Conservation (phyloP, 1,140 invertebrate species). For the Hydropsyche tenuis region DNA sequence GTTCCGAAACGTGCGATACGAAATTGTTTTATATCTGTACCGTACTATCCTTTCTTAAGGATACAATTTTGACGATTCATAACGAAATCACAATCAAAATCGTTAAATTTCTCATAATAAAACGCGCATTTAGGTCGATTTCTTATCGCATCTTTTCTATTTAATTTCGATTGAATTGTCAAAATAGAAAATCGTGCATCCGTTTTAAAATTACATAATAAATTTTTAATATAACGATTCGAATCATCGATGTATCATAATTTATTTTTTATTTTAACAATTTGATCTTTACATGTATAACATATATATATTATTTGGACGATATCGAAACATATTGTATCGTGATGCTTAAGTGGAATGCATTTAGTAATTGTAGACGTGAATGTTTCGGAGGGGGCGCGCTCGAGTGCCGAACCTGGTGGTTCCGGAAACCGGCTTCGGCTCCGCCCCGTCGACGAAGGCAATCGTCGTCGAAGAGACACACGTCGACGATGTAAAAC, state of each 20-base stretch:
- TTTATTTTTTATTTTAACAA: constrained; percentile 13
- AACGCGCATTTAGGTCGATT: too few relatives aligned
- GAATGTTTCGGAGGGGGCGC: constrained; percentile 9
- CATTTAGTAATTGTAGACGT: constrained; percentile 32
- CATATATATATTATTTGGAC: background rate
- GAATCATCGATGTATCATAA: background rate
- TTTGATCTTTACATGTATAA: background rate
- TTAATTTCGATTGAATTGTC: background rate
- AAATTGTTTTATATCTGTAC: background rate
- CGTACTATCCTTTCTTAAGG: too few relatives aligned
- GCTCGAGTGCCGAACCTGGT: background rate
- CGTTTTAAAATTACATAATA: background rate
- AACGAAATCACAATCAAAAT: too few relatives aligned
- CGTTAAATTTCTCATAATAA: too few relatives aligned
- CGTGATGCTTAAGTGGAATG: constrained; percentile 10
- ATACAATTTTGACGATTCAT: too few relatives aligned
- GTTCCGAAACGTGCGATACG: background rate
- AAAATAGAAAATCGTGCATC: constrained; percentile 17
- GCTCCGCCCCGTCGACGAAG: background rate
- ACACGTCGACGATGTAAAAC: background rate
- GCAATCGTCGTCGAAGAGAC: background rate
- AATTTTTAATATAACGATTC: background rate
- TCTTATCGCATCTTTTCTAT: background rate
- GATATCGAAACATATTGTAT: background rate
- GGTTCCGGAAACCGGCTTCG: background rate